Base-by-base conservation (phyloP, 2,797 vertebrate genomes). In the Sciaenops ocellatus region DNA sequence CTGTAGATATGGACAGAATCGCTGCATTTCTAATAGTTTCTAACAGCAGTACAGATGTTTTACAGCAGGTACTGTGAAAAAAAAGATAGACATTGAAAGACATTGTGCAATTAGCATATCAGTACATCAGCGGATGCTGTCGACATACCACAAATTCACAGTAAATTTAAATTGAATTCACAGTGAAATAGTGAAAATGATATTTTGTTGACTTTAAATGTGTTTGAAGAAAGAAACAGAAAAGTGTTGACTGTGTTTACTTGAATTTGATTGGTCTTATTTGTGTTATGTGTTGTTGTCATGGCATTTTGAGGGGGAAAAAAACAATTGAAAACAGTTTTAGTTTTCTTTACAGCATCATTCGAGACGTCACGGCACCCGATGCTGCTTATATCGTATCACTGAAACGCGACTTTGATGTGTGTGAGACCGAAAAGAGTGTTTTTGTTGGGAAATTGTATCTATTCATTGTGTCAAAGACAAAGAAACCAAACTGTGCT, bases 251-350 rank as follows among this genome's bases (percentile, higher is more conserved):
- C 64, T 68, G 79, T 89, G 69, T 88, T 88, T 71, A 85, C 78
- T 88, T 85, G 82, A 82, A 82, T 78, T 87, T 83, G 82, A 79
- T 76, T 72, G 78, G 82, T 92, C 84, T 84, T 78, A 72, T 91
- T 92, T 91, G 85, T 90, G 83, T 90, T 85, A 34, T 20, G 72
- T 90, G 81, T 87, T 63, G 76, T 83, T 83, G 79, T 84, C 46
- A 67, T 38, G 85, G 66, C 79, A 89, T 79, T 89, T 86, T 83
- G 44, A 63, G 16, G 1, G 34, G 8, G 8, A 34, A 30, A 72
- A 76, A 67, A 75, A 54, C 66, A 75, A 56, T 41, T 38, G 11
- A 54, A 69, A 38, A 70, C 18, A 17, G 18, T 38, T 69, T 69
- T 52, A 59, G 16, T 63, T 79, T 80, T 75, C 57, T 80, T 78